These are phyloP conservation scores for Apoderus coryli DNA, from an alignment of 2,888 invertebrate genomes.

Conservation along the genomic window DNA sequence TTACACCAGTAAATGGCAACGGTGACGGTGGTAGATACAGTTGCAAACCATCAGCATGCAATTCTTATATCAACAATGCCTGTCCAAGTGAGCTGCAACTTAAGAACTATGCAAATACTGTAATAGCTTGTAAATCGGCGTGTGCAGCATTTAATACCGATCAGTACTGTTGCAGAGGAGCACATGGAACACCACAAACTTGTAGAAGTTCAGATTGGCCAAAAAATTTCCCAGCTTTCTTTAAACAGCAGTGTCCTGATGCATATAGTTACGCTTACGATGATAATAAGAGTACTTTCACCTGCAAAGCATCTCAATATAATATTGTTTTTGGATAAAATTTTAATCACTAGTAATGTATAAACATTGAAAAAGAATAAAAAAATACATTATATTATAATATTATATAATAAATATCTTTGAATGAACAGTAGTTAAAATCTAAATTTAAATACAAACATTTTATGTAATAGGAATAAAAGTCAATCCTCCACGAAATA, in stretches of 20 bases:
- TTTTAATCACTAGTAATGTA: no score
- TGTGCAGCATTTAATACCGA: constrained; percentile 34
- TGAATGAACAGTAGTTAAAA: no score
- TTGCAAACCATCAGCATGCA: constrained; percentile 29
- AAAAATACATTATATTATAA: no score
- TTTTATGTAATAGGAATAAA: no score
- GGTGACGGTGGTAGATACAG: constrained; percentile 27
- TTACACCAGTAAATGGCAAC: constrained; percentile 23
- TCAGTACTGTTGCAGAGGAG: constrained; percentile 35
- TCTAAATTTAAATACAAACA: no score
- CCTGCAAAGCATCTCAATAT: no score
- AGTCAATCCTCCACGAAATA: no score
- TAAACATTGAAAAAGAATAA: no score
- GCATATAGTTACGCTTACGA: constrained; percentile 41
- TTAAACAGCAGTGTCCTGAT: constrained; percentile 36
- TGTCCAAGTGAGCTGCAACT: constrained; percentile 30
- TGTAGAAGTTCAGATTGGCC: constrained; percentile 30
- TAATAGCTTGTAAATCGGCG: constrained; percentile 34
- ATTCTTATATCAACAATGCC: constrained; percentile 25
- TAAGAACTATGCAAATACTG: constrained; percentile 20
- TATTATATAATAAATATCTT: no score
- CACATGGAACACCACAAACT: constrained; percentile 28
- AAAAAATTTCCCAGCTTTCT: constrained; percentile 29
- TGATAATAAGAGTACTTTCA: constrained; percentile 35
- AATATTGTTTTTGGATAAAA: no score